These are phyloP conservation scores for Octodon degus DNA, from an alignment of 2,113 vertebrate genomes.

Conservation along the genomic window DNA sequence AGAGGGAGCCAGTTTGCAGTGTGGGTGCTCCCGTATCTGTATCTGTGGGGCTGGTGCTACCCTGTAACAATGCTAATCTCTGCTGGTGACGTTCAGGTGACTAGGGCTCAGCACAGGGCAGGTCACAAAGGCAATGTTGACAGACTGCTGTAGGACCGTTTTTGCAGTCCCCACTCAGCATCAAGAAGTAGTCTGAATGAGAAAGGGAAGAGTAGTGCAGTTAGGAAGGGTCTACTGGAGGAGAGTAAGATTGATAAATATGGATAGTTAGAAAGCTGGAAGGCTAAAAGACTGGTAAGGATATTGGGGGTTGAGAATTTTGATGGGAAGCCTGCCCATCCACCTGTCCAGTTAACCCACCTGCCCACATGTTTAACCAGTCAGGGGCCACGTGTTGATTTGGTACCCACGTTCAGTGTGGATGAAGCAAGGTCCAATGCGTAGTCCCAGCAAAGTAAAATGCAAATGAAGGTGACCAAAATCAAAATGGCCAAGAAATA, in stretches of 20 bases:
- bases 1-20: background rate
- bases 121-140: background rate
- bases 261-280: background rate
- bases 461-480: background rate
- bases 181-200: background rate
- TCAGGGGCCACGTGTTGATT: background rate
- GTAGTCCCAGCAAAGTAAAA: background rate
- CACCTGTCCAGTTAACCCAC: background rate
- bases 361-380: background rate
- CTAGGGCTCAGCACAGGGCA: rapidly evolving
- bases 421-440: background rate
- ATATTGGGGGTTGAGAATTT: background rate
- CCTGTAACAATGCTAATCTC: background rate
- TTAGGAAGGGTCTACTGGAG: background rate
- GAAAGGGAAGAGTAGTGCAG: background rate
- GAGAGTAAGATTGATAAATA: background rate
- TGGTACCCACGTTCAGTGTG: background rate
- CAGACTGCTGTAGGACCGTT: background rate
- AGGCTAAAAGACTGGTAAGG: background rate
- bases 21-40: background rate
- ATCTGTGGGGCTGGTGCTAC: background rate
- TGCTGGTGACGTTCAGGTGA: background rate
- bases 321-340: background rate
- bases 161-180: background rate
- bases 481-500: background rate